Evolutionary conservation across 2,797 vertebrate genomes (phyloP).

Genomic region (Intellagama lesueurii): DNA sequence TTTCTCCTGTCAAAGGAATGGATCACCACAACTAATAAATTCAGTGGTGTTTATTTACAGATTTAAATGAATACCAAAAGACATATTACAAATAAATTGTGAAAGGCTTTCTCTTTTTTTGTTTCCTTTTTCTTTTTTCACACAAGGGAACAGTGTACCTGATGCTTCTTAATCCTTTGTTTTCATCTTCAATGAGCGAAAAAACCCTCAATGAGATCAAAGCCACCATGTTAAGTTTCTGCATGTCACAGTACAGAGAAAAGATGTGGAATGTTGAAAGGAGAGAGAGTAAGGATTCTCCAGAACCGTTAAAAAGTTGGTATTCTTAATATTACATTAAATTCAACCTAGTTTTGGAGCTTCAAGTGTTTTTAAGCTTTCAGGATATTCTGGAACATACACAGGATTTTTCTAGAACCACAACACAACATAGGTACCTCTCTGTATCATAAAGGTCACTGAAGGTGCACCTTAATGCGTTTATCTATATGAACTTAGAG

Average conservation of each 20-base stretch:
- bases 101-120: background rate
- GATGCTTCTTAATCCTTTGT: conserved; percentile 34
- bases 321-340: background rate
- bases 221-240: background rate
- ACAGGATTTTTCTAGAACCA: background rate
- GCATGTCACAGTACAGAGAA: background rate
- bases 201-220: conserved; percentile 17
- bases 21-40: conserved; percentile 22
- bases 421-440: background rate
- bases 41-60: conserved; percentile 22
- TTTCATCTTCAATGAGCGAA: conserved; percentile 33
- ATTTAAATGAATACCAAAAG: conserved; percentile 26
- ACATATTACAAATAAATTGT: conserved; percentile 30
- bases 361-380: background rate
- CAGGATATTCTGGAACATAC: no score
- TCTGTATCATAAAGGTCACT: background rate
- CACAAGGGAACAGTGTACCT: conserved; percentile 28
- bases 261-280: background rate
- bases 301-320: background rate
- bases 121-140: background rate
- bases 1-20: conserved; percentile 53
- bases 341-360: background rate
- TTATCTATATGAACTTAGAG: background rate
- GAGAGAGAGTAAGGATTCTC: background rate
- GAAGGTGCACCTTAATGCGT: background rate